phyloP scores from a whole-genome alignment of 1,140 invertebrate genomes.

The Choristoneura fumiferana region DNA sequence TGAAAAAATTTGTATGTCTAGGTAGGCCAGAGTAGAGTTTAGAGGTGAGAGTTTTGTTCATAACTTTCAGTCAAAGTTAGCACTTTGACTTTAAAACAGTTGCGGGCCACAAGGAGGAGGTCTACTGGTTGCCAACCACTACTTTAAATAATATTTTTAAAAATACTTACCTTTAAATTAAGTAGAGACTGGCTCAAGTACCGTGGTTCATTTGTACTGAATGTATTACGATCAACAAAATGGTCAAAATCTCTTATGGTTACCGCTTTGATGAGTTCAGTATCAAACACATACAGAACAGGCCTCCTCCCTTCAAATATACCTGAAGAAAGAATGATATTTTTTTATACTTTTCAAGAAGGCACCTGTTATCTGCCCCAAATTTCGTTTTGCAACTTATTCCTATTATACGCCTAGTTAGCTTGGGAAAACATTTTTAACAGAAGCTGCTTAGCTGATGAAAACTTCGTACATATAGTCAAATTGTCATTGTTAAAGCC shows the following conservation, averaged over 20 bases:
- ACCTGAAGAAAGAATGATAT: slow-evolving; percentile 49
- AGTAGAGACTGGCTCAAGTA: slow-evolving; percentile 49
- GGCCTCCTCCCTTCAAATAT: slow-evolving; percentile 74
- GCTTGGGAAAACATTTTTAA: no score
- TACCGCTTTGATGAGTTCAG: slow-evolving; percentile 78
- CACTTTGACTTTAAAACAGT: no score
- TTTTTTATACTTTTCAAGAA: slow-evolving; percentile 14
- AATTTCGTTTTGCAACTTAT: neutral
- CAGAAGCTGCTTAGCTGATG: no score
- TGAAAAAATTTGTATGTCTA: no score
- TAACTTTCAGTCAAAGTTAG: no score
- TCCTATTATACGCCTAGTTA: neutral
- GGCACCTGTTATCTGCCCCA: neutral
- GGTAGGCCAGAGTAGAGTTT: no score
- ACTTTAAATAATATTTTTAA: no score
- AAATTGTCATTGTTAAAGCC: no score
- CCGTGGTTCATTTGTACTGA: slow-evolving; percentile 46
- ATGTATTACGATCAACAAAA: slow-evolving; percentile 73
- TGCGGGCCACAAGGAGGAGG: no score
- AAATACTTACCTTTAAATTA: slow-evolving; percentile 50
- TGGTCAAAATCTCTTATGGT: slow-evolving; percentile 80
- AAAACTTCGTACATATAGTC: no score
- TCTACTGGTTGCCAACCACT: no score
- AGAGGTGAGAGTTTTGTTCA: no score
- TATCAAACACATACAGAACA: slow-evolving; percentile 68